Evolutionary conservation across 2,797 vertebrate genomes (phyloP), one percentile per base, ranked within the genome.

Genomic region (Parotocinclus haroldoi): DNA sequence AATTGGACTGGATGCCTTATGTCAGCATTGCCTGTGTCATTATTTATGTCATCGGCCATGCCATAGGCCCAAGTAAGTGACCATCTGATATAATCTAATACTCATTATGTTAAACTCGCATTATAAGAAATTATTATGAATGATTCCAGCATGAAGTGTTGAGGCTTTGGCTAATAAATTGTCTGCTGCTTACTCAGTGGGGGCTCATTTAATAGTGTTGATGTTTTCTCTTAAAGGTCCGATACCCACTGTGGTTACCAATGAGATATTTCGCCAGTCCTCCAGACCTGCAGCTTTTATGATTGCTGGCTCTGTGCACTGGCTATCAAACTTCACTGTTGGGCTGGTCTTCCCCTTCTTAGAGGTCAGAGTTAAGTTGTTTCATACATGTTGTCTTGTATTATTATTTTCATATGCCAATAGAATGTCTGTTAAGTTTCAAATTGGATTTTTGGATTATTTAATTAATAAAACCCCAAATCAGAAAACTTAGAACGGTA

Each of bases 211-310:
- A 7, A 42, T 42, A 42, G 27, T 27, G 27, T 46, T 50, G 48
- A 14, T 50, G 48, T 50, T 55, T 55, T 8, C 18, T 55, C n/a
- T 13, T 57, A 16, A 80, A 98, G 96, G 96, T 78, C 89, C 96
- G 0, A 93, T 99, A 73, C 94, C 94, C 0, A 85, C 83, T 0
- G 91, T 98, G 82, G 78, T 96, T 69, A 93, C 94, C 79, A 95
- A 92, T 0, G 95, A 98, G 87, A 92, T 96, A 89, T 99, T 98
- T 87, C 87, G 95, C 67, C 96, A 99, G 84, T 92, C 94, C 0
- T 94, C 96, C 19, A 88, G 96, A 9, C 89, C 96, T 0, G 84
- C 94, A 0, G 96, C 96, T 0, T 99, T 92, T 87, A 97, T 96
- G 94, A 89, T 98, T 9, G 95, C 90, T 0, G 96, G 96, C 8